phyloP scores from a whole-genome alignment of 2,113 vertebrate species.

The Xiphophorus couchianus region DNA sequence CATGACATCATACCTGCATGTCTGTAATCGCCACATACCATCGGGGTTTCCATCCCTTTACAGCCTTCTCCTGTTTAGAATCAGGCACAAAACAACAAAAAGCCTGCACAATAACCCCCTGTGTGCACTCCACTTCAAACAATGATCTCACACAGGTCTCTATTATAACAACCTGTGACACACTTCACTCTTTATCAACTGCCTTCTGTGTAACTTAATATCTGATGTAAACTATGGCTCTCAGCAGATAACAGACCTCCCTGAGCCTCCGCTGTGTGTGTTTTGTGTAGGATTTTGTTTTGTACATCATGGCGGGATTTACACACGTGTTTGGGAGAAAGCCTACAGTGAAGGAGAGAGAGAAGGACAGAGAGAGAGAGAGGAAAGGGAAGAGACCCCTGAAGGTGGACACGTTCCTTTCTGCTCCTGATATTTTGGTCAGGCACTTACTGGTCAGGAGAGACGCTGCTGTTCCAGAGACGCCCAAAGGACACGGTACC shows the following conservation, averaged over 20 bases:
- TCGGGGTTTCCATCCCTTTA: slow-evolving; percentile 72
- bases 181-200: slow-evolving; percentile 74
- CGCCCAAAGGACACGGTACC: slow-evolving; percentile 75
- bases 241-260: slow-evolving; percentile 74
- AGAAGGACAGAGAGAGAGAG: slow-evolving; percentile 82
- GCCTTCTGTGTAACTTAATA: slow-evolving; percentile 60
- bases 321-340: slow-evolving; percentile 89
- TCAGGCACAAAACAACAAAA: slow-evolving; percentile 75
- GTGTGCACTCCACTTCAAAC: slow-evolving; percentile 70
- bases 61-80: slow-evolving; percentile 69
- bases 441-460: slow-evolving; percentile 87
- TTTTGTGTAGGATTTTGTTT: slow-evolving; percentile 87
- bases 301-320: slow-evolving; percentile 90
- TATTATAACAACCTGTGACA: slow-evolving; percentile 81
- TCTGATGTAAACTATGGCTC: slow-evolving; percentile 63
- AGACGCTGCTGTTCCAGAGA: slow-evolving; percentile 75
- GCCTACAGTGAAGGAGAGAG: slow-evolving; percentile 79
- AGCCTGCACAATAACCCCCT: slow-evolving; percentile 57
- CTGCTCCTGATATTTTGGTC: slow-evolving; percentile 87
- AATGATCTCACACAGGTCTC: slow-evolving; percentile 80
- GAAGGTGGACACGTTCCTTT: slow-evolving; percentile 90
- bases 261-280: slow-evolving; percentile 57
- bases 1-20: slow-evolving; percentile 82
- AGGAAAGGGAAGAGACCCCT: slow-evolving; percentile 80
- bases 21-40: slow-evolving; percentile 80